Conservation (phyloP, 2,113 vertebrate species). For the Laticauda colubrina region DNA sequence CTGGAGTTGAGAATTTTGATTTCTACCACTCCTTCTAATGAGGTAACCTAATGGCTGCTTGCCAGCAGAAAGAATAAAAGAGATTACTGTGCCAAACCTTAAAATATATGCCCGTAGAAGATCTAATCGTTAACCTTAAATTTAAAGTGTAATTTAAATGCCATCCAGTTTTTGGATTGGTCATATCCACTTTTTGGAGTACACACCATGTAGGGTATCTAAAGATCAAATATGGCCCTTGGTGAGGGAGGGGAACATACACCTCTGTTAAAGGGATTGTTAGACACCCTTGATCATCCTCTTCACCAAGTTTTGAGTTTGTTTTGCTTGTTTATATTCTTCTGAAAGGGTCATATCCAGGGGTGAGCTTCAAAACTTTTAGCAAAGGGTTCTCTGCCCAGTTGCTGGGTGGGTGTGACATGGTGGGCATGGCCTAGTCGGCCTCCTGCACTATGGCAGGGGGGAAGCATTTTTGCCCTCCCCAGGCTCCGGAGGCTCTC, state of each 20-base stretch:
- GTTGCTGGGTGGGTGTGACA: no score
- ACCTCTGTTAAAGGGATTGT: background rate
- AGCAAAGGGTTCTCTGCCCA: no score
- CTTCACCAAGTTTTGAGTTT: no score
- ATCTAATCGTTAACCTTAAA: background rate
- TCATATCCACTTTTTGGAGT: background rate
- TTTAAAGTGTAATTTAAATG: background rate
- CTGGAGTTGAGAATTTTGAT: background rate
- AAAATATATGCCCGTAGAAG: background rate
- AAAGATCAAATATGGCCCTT: background rate
- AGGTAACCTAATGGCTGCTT: background rate
- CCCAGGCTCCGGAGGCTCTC: no score
- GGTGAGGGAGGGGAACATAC: background rate
- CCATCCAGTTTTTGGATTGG: background rate
- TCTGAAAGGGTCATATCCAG: background rate
- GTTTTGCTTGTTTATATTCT: background rate
- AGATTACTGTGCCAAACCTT: background rate
- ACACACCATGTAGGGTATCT: background rate
- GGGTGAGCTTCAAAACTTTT: no score
- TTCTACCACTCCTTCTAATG: background rate
- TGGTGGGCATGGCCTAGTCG: no score
- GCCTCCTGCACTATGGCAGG: no score
- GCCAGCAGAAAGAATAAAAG: background rate
- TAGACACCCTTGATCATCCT: background rate
- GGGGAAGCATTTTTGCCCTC: no score